Conservation (phyloP, 2,888 invertebrate species). For the Timandra comae region DNA sequence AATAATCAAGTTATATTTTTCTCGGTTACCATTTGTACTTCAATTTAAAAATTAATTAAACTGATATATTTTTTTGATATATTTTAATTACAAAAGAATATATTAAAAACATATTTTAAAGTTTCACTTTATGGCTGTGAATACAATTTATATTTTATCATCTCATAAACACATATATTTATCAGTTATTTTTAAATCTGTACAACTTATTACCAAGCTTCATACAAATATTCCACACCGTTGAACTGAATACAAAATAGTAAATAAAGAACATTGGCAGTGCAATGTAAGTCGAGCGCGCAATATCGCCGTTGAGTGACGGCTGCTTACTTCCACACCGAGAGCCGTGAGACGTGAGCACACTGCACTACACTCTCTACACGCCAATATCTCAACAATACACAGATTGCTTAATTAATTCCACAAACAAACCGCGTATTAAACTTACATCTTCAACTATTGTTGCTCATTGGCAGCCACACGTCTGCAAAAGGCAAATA, state of each 20-base stretch:
- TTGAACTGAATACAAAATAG: conserved; percentile 22
- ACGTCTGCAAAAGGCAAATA: conserved; percentile 41
- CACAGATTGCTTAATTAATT: conserved; percentile 29
- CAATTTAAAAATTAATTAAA: too few species aligned
- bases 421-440: conserved; percentile 18
- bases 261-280: conserved; percentile 21
- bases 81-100: too few species aligned
- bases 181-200: too few species aligned
- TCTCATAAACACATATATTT: too few species aligned
- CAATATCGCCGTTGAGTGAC: conserved; percentile 26
- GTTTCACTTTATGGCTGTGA: too few species aligned
- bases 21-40: too few species aligned
- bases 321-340: conserved; percentile 18
- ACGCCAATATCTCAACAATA: conserved; percentile 10
- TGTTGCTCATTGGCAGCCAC: conserved; percentile 33
- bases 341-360: conserved; percentile 10
- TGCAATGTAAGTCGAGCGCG: conserved; percentile 20
- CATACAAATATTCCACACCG: conserved; percentile 12
- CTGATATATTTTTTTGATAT: too few species aligned
- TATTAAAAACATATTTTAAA: too few species aligned
- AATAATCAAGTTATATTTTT: too few species aligned
- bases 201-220: too few species aligned
- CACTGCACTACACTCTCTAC: background rate
- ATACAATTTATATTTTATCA: too few species aligned
- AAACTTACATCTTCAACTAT: conserved; percentile 30